These are phyloP conservation scores for Centropus bengalensis DNA, from an alignment of 2,113 vertebrate genomes.

Conservation along the genomic window DNA sequence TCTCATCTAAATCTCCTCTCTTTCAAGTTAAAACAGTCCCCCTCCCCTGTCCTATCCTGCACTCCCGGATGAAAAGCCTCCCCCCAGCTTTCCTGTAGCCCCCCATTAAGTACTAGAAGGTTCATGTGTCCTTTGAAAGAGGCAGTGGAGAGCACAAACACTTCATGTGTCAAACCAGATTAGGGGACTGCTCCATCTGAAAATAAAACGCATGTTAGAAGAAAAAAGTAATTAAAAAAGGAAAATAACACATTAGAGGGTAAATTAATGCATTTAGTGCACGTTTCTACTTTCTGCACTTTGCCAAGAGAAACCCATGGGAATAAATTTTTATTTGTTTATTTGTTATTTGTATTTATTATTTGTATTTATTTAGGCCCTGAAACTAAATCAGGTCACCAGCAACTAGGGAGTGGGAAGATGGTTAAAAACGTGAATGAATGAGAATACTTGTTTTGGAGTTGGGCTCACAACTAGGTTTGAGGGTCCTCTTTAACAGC, in stretches of 20 bases:
- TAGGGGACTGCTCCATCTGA: background rate
- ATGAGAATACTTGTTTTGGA: background rate
- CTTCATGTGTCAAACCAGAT: background rate
- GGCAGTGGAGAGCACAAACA: background rate
- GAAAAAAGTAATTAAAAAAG: background rate
- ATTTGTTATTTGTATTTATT: background rate
- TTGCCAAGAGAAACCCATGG: background rate
- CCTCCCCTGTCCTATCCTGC: too few relatives aligned
- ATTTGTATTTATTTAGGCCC: background rate
- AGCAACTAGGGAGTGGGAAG: background rate
- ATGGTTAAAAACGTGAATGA: background rate
- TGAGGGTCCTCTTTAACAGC: background rate
- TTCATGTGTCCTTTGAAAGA: background rate
- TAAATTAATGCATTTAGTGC: background rate
- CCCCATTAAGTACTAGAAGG: too few relatives aligned
- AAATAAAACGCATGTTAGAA: background rate
- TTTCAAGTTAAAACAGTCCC: too few relatives aligned
- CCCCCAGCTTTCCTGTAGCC: too few relatives aligned
- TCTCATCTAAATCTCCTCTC: too few relatives aligned
- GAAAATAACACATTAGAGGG: background rate
- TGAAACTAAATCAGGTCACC: background rate
- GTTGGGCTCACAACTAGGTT: fast-evolving
- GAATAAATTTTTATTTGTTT: background rate
- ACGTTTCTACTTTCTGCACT: background rate
- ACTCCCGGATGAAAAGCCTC: too few relatives aligned